Conservation (phyloP, 2,113 vertebrate genomes). For the Dipodomys ordii region DNA sequence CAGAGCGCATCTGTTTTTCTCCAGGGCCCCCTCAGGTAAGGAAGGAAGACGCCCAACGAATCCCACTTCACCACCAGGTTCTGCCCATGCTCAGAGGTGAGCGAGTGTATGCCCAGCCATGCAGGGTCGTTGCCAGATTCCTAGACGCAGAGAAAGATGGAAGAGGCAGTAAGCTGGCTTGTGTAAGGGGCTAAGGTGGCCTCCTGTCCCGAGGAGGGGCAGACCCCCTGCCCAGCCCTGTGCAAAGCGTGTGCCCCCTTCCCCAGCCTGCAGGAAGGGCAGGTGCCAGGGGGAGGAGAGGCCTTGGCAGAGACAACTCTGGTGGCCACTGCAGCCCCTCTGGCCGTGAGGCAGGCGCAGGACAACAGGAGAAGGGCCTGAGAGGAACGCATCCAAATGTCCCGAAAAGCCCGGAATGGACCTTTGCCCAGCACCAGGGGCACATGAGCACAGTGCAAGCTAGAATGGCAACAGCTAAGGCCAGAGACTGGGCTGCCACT, state of each 20-base stretch:
- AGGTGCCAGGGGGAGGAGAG: neutral
- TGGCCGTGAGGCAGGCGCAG: neutral
- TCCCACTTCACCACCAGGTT: neutral
- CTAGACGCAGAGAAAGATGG: neutral
- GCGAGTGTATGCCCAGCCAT: neutral
- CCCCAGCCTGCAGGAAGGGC: neutral
- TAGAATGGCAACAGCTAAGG: too few relatives aligned
- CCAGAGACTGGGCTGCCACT: neutral
- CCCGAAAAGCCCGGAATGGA: neutral
- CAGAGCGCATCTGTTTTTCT: neutral
- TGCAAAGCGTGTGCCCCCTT: neutral
- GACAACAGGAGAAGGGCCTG: neutral
- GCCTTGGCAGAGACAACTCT: neutral
- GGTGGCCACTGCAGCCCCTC: neutral
- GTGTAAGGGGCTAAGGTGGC: neutral
- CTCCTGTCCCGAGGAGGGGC: too few relatives aligned
- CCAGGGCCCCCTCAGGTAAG: neutral
- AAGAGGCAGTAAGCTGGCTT: neutral
- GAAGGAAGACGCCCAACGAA: neutral
- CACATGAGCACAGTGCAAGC: neutral
- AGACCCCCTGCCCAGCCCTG: neutral
- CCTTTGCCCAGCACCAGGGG: neutral
- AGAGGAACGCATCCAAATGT: too few relatives aligned
- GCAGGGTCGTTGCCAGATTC: neutral
- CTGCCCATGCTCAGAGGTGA: neutral